These are phyloP conservation scores for Cantharis flavilabris DNA, from an alignment of 2,888 invertebrate genomes.

Conservation along the genomic window DNA sequence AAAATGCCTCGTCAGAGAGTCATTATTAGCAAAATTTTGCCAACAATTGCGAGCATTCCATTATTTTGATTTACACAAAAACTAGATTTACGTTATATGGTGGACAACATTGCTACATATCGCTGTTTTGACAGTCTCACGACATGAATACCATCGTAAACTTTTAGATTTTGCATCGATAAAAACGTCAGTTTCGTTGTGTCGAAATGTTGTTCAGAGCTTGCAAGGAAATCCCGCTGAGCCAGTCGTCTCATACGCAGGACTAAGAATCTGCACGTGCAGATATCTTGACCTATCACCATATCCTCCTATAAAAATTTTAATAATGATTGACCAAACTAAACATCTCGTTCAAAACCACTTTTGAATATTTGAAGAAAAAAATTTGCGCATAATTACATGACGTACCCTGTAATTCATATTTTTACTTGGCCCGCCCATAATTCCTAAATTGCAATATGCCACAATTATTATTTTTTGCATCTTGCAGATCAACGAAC, in stretches of 20 bases:
- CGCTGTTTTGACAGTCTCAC: conserved; percentile 27
- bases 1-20: conserved; percentile 10
- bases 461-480: neutral
- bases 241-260: conserved; percentile 12
- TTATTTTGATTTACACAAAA: conserved; percentile 20
- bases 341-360: neutral
- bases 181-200: conserved; percentile 31
- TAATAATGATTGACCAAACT: neutral
- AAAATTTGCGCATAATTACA: neutral
- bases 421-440: neutral
- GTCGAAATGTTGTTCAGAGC: conserved; percentile 28
- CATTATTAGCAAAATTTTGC: conserved; percentile 11
- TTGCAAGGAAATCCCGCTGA: conserved; percentile 23
- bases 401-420: neutral
- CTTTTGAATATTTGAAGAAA: neutral
- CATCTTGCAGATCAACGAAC: conserved; percentile 2
- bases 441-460: conserved; percentile 2
- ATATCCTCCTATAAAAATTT: neutral
- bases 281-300: conserved; percentile 3
- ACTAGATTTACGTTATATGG: conserved; percentile 17
- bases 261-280: conserved; percentile 17
- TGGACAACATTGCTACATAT: conserved; percentile 17
- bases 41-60: conserved; percentile 7
- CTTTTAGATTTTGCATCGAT: conserved; percentile 29
- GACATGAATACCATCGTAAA: conserved; percentile 28